Conservation (phyloP, 2,797 vertebrate genomes). For the Hippopotamyrus pictus region DNA sequence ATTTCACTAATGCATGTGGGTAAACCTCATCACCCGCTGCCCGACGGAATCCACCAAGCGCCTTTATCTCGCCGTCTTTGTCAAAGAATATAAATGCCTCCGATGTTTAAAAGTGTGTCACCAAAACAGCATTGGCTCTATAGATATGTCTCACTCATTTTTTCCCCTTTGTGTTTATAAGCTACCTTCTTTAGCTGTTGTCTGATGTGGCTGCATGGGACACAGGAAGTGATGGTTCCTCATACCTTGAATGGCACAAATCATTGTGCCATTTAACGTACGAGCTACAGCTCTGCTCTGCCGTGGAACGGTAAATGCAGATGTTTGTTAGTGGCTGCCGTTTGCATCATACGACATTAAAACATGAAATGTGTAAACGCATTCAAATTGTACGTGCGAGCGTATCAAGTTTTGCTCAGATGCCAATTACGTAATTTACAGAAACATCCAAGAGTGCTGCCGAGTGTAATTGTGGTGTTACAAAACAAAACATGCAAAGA, state of each 20-base stretch:
- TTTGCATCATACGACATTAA: background rate
- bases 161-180: background rate
- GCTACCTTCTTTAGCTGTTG: background rate
- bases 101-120: conserved; percentile 19
- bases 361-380: background rate
- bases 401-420: background rate
- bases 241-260: background rate
- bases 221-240: background rate
- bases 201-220: background rate
- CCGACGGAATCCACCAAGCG: background rate
- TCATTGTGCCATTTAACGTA: background rate
- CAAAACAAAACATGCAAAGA: background rate
- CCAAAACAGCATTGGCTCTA: background rate
- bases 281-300: background rate
- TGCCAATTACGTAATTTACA: background rate
- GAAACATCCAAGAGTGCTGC: background rate
- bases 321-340: background rate
- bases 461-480: background rate
- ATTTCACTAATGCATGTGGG: background rate
- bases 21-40: background rate
- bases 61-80: conserved; percentile 20
- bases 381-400: background rate
- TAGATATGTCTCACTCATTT: background rate
- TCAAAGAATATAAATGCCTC: conserved; percentile 8
- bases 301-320: background rate